A percentile compares a stretch with the other conserved stretches of the same genome.
These are phyloP conservation scores for Drosophila mimica DNA, from an alignment of 2,888 invertebrate genomes.

Conservation along the genomic window DNA sequence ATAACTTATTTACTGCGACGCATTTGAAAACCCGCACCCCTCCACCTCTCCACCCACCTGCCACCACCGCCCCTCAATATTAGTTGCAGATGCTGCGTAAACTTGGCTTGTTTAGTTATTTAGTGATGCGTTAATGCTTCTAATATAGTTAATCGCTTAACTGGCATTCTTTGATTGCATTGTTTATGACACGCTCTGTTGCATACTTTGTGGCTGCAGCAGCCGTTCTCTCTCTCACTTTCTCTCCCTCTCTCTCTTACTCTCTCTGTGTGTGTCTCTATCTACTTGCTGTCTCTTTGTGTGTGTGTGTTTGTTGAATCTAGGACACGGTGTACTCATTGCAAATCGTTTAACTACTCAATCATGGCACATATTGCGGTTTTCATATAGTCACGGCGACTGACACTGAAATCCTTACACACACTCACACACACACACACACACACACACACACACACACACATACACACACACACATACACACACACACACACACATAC, in stretches of 20 bases:
- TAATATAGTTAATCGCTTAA: slow-evolving; percentile 37
- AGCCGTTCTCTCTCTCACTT: background rate
- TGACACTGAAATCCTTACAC: slow-evolving; percentile 40
- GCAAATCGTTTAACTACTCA: slow-evolving; percentile 46
- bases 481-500: background rate
- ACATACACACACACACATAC: background rate
- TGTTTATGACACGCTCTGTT: slow-evolving; percentile 45
- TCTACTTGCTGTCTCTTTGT: background rate
- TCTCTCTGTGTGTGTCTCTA: background rate
- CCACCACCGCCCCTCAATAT: background rate
- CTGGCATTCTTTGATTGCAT: slow-evolving; percentile 31
- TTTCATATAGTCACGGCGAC: slow-evolving; percentile 20
- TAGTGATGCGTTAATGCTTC: slow-evolving; percentile 19
- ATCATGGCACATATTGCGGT: slow-evolving; percentile 35
- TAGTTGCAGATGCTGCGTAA: background rate
- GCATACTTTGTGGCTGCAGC: slow-evolving; percentile 68
- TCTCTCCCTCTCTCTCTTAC: background rate
- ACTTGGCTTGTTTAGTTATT: slow-evolving; percentile 19
- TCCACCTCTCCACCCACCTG: background rate
- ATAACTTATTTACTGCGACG: slow-evolving; percentile 74
- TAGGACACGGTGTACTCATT: slow-evolving; percentile 57
- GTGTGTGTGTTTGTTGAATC: slow-evolving; percentile 39
- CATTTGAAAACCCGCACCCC: slow-evolving; percentile 53
- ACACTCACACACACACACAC: background rate
- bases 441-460: background rate